Evolutionary conservation across 2,113 vertebrate genomes (phyloP).

Genomic region (Synchiropus splendidus): DNA sequence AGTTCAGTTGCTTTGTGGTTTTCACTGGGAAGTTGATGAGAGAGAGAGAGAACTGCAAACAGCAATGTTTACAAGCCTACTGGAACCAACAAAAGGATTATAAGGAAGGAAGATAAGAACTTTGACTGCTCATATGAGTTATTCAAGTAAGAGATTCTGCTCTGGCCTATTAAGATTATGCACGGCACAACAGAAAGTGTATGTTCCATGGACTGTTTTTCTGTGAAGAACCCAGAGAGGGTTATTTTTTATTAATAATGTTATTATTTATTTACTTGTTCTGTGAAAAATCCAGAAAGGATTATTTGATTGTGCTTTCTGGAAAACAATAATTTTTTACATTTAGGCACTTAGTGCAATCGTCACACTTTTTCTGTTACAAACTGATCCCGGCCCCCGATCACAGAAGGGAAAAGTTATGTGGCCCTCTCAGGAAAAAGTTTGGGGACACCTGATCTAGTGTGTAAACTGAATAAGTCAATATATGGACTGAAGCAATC

Average conservation of each 20-base stretch:
- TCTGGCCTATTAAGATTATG: background rate
- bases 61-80: slow-evolving; percentile 4
- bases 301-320: no score
- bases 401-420: no score
- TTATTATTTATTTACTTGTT: background rate
- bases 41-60: background rate
- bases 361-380: background rate
- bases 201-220: background rate
- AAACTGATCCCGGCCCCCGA: no score
- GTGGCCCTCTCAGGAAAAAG: no score
- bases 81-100: slow-evolving; percentile 2
- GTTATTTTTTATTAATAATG: background rate
- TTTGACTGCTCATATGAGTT: slow-evolving; percentile 7
- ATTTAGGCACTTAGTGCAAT: background rate
- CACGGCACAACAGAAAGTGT: background rate
- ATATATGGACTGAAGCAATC: slow-evolving; percentile 16
- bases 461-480: slow-evolving; percentile 7
- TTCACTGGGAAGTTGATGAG: background rate
- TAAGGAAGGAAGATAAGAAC: slow-evolving; percentile 6
- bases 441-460: background rate
- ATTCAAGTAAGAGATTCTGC: slow-evolving; percentile 1
- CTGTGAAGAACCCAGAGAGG: background rate
- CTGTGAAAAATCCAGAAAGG: background rate
- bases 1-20: background rate
- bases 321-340: background rate